Base-by-base conservation (phyloP, 2,888 invertebrate genomes). In the Erebia ligea region DNA sequence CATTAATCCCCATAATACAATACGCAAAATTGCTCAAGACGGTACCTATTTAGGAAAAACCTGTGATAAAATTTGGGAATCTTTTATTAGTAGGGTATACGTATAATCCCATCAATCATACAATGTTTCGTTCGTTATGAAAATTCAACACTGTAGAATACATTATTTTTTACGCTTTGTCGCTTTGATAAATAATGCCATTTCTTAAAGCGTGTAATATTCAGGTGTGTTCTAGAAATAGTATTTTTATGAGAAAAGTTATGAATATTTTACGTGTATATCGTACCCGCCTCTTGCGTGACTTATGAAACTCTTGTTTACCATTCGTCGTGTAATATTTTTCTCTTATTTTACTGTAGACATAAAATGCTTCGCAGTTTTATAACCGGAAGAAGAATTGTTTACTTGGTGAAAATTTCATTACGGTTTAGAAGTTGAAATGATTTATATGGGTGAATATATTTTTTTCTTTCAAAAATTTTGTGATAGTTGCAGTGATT, bases 231-330 rank as follows among this genome's bases (percentile, higher is more conserved):
- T 64, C 21, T 68, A 61, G 70, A 64, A 25, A 17, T 52, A 25
- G 19, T 58, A 11, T 1, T 11, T 45, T 13, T 45, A 58, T 65
- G 61, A 70, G 42, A 48, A 50, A 68, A 68, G 34, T 68, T 68
- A 63, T 67, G 66, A 68, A 68, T 70, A 70, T 40, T 70, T 73
- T 67, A 73, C 62, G 34, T 58, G 52, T 42, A 19, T 58, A 65
- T 64, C 52, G 67, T 70, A 48, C 56, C 58, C 19, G 45, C 56
- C n/a, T 64, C 1, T 62, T 67, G 71, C 63, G 73, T 67, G 73
- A 71, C 73, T 63, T 71, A 69, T 25, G 54, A 19, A 63, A 9
- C 63, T 68, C 64, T 73, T 68, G 69, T 71, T 69, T 59, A 15
- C 21, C 48, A 71, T 71, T 69, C 58, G 63, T 71, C 67, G 67